Evolutionary conservation across 2,888 invertebrate genomes (phyloP), one percentile per base, ranked within the genome.

Genomic region (Drosophila dives): DNA sequence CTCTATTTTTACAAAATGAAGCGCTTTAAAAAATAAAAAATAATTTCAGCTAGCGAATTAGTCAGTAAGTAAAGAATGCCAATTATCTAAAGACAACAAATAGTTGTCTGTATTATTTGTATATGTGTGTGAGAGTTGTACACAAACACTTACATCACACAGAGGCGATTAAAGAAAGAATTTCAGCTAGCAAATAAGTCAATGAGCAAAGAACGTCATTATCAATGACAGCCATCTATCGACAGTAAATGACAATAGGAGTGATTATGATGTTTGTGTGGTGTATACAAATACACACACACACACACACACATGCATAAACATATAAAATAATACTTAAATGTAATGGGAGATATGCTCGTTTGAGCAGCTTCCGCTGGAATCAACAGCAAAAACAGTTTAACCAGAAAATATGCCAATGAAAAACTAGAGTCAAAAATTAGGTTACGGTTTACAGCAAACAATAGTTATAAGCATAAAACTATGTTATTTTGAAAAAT

Each of bases 281-380:
- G 12, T 26, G 42, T 34, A 11, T 4, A 49, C 17, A 53, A 11
- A 53, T 0, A 42, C 42, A 58, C 54, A 72, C 32, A 65, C 40
- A 72, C 49, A 54, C 53, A 32, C 17, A 29, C 29, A 29, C 29
- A 29, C 29, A 50, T 60, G 23, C 29, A 29, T 32, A 32, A 26
- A 1, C 40, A 32, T 45, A 32, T 72, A 34, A 48, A 32, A 49
- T 63, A 64, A 48, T 36, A 42, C 34, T 67, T 70, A 68, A 71
- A 64, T 58, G 71, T 58, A 66, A 74, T 66, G 66, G 85, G 85
- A 86, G 85, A 86, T 83, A 86, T 86, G 85, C 85, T 77, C 59
- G 71, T 85, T 83, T 86, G 85, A 86, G 85, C 85, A 86, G 85
- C 85, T 85, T 86, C 85, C 85, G 86, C 79, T 80, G 23, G 15